phyloP scores from a whole-genome alignment of 2,113 vertebrate species.

The Gymnocephalus cernua region DNA sequence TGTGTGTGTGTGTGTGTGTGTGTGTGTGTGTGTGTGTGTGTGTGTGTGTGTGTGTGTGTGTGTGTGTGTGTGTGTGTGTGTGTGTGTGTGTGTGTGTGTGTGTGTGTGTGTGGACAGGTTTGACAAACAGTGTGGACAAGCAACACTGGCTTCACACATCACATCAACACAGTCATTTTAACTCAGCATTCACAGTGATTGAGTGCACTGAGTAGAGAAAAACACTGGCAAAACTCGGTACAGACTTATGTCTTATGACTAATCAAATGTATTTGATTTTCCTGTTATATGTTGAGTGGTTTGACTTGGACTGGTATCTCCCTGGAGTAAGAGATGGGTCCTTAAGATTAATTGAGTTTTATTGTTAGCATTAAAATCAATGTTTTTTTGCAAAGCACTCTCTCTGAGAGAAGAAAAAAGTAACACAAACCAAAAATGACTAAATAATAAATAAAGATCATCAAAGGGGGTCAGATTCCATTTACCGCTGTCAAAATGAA shows the following conservation, averaged over 20 bases:
- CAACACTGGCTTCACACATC: neutral
- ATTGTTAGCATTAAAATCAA: neutral
- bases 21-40: slow-evolving; percentile 1
- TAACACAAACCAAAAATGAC: neutral
- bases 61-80: neutral
- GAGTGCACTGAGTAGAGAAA: neutral
- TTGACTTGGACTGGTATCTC: too few species aligned
- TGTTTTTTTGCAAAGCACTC: neutral
- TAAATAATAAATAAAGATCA: neutral
- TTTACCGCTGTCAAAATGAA: neutral
- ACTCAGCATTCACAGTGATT: neutral
- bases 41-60: neutral
- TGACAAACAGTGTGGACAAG: neutral
- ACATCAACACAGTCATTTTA: neutral
- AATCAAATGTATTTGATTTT: neutral
- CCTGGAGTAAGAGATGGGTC: slow-evolving; percentile 2
- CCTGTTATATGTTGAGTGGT: too few species aligned
- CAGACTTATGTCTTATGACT: neutral
- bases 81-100: slow-evolving; percentile 3
- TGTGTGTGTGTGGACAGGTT: neutral
- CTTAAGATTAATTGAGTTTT: neutral
- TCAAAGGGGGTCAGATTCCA: neutral
- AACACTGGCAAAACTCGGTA: neutral
- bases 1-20: neutral
- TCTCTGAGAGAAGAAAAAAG: neutral